A percentile compares a stretch with the other conserved stretches of the same genome.
Evolutionary conservation across 2,797 vertebrate species (phyloP).

Genomic region (Otolemur crassicaudatus): DNA sequence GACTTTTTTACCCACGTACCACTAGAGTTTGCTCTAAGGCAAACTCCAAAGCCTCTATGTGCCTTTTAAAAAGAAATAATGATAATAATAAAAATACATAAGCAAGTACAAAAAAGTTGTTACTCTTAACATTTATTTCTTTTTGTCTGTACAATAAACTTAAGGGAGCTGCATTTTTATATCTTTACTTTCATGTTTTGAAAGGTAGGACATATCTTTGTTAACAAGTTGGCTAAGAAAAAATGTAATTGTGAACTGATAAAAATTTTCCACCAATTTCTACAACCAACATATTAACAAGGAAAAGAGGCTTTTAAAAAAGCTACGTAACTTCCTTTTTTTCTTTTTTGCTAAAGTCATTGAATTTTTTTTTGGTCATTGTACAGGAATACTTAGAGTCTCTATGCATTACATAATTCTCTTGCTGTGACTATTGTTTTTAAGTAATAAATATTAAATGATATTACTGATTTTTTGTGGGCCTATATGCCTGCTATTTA

Average conservation of each 20-base stretch:
- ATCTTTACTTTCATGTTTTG: slow-evolving; percentile 48
- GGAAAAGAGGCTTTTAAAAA: not conserved
- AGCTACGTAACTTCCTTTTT: not conserved
- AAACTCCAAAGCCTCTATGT: slow-evolving; percentile 33
- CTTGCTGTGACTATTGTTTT: not conserved
- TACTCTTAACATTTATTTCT: slow-evolving; percentile 43
- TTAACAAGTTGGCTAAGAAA: slow-evolving; percentile 21
- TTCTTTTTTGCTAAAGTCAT: not conserved
- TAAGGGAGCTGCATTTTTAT: not conserved
- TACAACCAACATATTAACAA: not conserved
- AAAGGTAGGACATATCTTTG: not conserved
- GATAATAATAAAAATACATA: not conserved
- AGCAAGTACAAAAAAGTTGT: not conserved
- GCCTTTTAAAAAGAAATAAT: slow-evolving; percentile 21
- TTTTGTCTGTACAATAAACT: not conserved
- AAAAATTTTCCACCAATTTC: slow-evolving; percentile 4
- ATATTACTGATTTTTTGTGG: not conserved
- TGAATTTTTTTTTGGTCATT: slow-evolving; percentile 5
- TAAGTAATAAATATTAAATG: not conserved
- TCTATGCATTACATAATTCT: not conserved
- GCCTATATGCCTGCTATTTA: not conserved
- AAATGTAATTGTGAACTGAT: not conserved
- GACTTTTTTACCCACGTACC: slow-evolving; percentile 71
- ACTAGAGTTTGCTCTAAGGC: slow-evolving; percentile 82
- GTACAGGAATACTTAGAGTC: not conserved